These are phyloP conservation scores for Petrolisthes cinctipes DNA, from an alignment of 2,888 invertebrate genomes.

Conservation along the genomic window DNA sequence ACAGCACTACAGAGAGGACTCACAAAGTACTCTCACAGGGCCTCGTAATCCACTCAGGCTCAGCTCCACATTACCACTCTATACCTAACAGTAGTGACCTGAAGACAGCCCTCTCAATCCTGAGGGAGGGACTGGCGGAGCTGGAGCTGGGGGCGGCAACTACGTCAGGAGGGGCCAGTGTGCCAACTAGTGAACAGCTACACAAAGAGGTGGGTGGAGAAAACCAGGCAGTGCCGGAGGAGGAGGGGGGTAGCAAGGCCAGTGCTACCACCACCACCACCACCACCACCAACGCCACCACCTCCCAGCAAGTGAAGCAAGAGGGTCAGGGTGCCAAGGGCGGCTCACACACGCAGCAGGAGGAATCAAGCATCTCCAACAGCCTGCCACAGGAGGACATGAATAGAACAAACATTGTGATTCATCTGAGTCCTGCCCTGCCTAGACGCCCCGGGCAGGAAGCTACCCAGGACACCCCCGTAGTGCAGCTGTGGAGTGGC, in stretches of 20 bases:
- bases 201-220: neutral
- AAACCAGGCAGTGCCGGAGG: neutral
- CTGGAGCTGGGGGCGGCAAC: neutral
- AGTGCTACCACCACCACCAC: neutral
- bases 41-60: slow-evolving; percentile 32
- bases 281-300: neutral
- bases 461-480: neutral
- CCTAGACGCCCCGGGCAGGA: slow-evolving; percentile 8
- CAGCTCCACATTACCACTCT: slow-evolving; percentile 9
- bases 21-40: slow-evolving; percentile 39
- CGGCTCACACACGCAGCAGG: neutral
- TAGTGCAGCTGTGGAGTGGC: neutral
- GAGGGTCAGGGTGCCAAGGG: slow-evolving; percentile 1
- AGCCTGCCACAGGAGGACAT: slow-evolving; percentile 14
- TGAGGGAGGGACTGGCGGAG: slow-evolving; percentile 29
- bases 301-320: neutral
- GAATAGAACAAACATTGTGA: slow-evolving; percentile 45
- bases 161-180: slow-evolving; percentile 19
- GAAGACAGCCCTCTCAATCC: slow-evolving; percentile 31
- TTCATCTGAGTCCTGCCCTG: slow-evolving; percentile 43
- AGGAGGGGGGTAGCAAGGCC: neutral
- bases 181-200: slow-evolving; percentile 25
- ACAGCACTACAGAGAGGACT: slow-evolving; percentile 43
- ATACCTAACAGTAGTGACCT: slow-evolving; percentile 32
- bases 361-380: neutral